Evolutionary conservation across 2,888 invertebrate genomes (phyloP), one percentile per base, ranked within the genome.

Genomic region (Phorcus lineatus): DNA sequence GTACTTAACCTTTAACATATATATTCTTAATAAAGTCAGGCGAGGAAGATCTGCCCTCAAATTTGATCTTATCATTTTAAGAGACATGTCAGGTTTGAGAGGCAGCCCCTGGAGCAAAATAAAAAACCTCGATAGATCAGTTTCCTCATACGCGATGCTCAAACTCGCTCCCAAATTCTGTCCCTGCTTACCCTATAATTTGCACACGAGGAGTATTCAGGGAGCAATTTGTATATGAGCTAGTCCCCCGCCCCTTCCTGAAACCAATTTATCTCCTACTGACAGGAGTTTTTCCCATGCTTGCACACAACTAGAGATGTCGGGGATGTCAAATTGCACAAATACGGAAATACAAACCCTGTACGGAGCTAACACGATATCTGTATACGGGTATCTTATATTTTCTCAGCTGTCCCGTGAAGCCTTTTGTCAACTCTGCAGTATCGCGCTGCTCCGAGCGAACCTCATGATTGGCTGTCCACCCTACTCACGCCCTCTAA

Each of bases 21-120:
- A 70, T 28, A 31, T 70, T 70, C 70, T 70, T 70, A 70, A 70
- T 16, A 40, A 70, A 70, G 70, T 70, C 70, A 70, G 36, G 70
- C 40, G 70, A 70, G 19, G 17, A 36, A 70, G 28, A 70, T 36
- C 70, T 70, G 70, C 36, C 36, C 70, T 62, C 36, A 36, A 70
- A 70, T 70, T 70, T 40, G 70, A 70, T 70, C 70, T 31, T 70
- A 70, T 70, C 70, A 70, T 70, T 70, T 70, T 40, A 31, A 70
- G 36, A 19, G 40, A 31, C 36, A 70, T 70, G 70, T 70, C 70
- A 70, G 4, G 70, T 70, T 70, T 70, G 70, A 70, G 70, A 70
- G 11, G 70, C 0, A 19, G 4, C 7, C n/a, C 70, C 70, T 2
- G 36, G 70, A 40, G 40, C 40, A 22, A 62, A 19, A 62, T 24